phyloP scores from a whole-genome alignment of 2,888 invertebrate genomes.

The Caenorhabditis wallacei region DNA sequence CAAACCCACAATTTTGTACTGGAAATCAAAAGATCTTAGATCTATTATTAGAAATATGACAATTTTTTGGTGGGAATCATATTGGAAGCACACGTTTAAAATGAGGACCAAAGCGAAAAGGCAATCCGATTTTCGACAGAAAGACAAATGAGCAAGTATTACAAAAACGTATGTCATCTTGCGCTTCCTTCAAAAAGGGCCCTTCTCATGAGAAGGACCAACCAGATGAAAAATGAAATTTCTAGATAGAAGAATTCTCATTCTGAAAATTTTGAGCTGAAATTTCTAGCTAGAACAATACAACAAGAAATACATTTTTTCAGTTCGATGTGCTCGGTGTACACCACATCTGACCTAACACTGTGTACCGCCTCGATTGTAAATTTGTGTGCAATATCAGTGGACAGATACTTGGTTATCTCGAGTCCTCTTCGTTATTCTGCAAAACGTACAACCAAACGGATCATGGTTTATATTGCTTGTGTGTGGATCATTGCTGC shows the following conservation, averaged over 20 bases:
- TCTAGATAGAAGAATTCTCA: not conserved
- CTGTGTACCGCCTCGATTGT: conserved; percentile 86
- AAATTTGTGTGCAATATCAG: conserved; percentile 86
- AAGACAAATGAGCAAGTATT: conserved; percentile 64
- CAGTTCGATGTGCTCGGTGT: conserved; percentile 84
- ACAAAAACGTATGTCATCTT: conserved; percentile 60
- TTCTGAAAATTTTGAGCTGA: too few species aligned
- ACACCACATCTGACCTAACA: conserved; percentile 85
- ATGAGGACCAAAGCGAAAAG: conserved; percentile 10
- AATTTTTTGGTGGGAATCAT: not conserved
- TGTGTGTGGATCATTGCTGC: conserved; percentile 95
- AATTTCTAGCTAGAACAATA: not conserved
- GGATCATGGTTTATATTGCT: conserved; percentile 91
- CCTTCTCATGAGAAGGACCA: conserved; percentile 23
- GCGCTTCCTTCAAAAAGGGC: conserved; percentile 24
- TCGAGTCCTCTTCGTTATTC: conserved; percentile 72
- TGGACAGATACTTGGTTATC: conserved; percentile 84
- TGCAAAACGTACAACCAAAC: conserved; percentile 88
- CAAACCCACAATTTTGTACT: not conserved
- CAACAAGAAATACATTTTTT: conserved; percentile 18
- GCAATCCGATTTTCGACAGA: conserved; percentile 45
- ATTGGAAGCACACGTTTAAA: not conserved
- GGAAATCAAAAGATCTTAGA: not conserved
- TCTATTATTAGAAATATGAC: conserved; percentile 12
- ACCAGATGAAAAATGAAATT: conserved; percentile 20